Conservation (phyloP, 2,113 vertebrate species). For the Oncorhynchus tshawytscha region DNA sequence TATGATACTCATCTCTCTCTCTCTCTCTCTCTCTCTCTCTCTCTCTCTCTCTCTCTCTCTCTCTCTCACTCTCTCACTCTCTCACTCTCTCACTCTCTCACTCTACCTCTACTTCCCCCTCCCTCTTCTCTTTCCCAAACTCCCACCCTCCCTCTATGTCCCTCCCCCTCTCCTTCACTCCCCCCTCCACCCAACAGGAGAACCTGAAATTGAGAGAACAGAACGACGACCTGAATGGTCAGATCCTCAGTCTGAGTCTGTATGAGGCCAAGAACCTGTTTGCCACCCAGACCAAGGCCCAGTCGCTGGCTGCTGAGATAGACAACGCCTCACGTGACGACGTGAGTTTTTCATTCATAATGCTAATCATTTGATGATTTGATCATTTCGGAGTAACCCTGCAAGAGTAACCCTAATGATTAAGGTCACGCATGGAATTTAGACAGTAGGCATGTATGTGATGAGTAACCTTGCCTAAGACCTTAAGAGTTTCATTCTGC, state of each 20-base stretch:
- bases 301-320: slow-evolving; percentile 95
- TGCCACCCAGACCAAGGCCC: slow-evolving; percentile 94
- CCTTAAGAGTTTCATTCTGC: no score
- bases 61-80: neutral
- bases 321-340: slow-evolving; percentile 94
- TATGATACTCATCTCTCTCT: neutral
- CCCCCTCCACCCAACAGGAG: slow-evolving; percentile 73
- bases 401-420: no score
- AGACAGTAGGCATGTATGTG: no score
- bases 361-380: no score
- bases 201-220: slow-evolving; percentile 94
- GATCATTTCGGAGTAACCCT: no score
- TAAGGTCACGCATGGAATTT: no score
- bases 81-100: neutral
- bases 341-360: slow-evolving; percentile 66
- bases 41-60: neutral
- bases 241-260: slow-evolving; percentile 94
- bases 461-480: no score
- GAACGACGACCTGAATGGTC: slow-evolving; percentile 94
- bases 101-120: slow-evolving; percentile 3
- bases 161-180: neutral
- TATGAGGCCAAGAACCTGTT: slow-evolving; percentile 96
- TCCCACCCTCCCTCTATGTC: neutral
- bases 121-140: neutral
- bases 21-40: slow-evolving; percentile 1